Base-by-base conservation (phyloP, 2,113 vertebrate genomes). In the Entomyzon cyanotis region DNA sequence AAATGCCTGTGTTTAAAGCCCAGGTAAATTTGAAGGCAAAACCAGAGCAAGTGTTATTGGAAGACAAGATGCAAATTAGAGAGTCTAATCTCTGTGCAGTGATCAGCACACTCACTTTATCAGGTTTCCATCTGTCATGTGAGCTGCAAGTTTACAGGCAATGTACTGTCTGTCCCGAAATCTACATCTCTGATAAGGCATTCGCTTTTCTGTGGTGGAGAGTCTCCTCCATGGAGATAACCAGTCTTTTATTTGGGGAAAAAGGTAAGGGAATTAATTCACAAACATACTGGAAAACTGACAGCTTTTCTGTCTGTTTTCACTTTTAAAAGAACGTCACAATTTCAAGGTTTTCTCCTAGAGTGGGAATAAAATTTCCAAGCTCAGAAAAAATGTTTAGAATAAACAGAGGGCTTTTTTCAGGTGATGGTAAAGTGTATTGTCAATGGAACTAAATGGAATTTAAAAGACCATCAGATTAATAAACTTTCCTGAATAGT, bases 91-190 rank as follows among this genome's bases (percentile, higher is more conserved):
- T 96, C 60, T 44, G 71, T 24, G 55, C 71, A 59, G 85, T 33
- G 85, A 96, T 94, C 90, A 3, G 90, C 82, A 83, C 85, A 84
- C 64, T 93, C 85, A 28, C 69, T 70, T 96, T 96, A 96, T 95
- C 95, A 92, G 91, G 79, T 86, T 95, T 90, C 94, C 92, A 97
- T 97, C 95, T 94, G 94, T 97, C 92, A 97, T 53, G 52, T 63
- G 95, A 97, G 94, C 95, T 88, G 70, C 93, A 96, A 92, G 94
- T 97, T 97, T 94, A 96, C 94, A 96, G 85, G 79, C 93, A 87
- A 68, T 49, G 92, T 44, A 96, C 85, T 94, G 90, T 92, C 83
- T 96, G 94, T 84, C 76, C 85, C 74, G 83, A 90, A 96, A 96
- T 89, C 90, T 84, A 86, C 93, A 93, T 93, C 53, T 1, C 70